Evolutionary conservation across 2,113 vertebrate genomes (phyloP).

Genomic region (Oceanites oceanicus): DNA sequence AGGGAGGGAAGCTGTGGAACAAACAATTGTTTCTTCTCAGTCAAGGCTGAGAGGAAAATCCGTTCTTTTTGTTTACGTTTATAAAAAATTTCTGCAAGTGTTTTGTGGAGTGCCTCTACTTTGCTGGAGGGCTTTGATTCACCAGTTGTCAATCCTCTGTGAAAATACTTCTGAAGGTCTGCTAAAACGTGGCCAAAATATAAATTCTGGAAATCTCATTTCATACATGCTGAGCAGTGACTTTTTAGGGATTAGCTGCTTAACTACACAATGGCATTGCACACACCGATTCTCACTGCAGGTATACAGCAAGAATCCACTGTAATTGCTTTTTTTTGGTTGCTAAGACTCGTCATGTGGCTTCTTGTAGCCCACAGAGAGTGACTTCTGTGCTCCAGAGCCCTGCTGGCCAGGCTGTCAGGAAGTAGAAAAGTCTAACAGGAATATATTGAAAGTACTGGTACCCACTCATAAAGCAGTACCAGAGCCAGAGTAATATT

Average conservation of each 20-base stretch:
- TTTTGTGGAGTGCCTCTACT: neutral
- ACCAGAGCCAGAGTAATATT: neutral
- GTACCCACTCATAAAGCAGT: neutral
- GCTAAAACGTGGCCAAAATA: neutral
- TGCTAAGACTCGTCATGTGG: neutral
- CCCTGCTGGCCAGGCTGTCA: neutral
- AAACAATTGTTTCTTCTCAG: constrained; percentile 2
- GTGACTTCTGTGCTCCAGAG: neutral
- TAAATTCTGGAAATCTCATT: constrained; percentile 28
- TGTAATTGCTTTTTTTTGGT: constrained; percentile 7
- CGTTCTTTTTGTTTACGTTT: neutral
- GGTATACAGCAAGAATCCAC: neutral
- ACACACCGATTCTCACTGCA: neutral
- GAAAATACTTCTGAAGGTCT: neutral
- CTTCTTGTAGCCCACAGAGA: neutral
- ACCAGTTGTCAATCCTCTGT: neutral
- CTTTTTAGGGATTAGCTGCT: constrained; percentile 33
- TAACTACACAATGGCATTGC: neutral
- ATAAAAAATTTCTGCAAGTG: neutral
- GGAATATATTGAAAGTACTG: neutral
- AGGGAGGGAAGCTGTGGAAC: neutral
- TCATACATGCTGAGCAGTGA: neutral
- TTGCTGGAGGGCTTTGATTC: neutral
- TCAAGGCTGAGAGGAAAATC: neutral
- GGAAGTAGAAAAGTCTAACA: neutral